Evolutionary conservation across 2,888 invertebrate genomes (phyloP).

Genomic region (Drosophila heteroneura): DNA sequence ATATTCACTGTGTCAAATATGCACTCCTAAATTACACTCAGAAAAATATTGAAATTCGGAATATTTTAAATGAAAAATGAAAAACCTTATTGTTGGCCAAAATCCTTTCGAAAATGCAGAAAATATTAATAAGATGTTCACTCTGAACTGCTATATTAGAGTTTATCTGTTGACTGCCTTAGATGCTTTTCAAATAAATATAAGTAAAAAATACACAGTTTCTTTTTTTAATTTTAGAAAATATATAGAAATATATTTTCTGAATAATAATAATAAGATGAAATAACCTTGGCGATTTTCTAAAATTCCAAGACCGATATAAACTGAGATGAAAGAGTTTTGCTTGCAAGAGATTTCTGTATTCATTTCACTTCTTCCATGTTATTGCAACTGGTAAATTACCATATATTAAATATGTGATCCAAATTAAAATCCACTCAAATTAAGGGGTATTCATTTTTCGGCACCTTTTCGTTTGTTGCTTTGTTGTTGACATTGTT

Average conservation of each 20-base stretch:
- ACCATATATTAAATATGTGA: neutral
- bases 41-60: neutral
- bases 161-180: no score
- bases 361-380: neutral
- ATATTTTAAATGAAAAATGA: neutral
- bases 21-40: neutral
- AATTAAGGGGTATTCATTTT: no score
- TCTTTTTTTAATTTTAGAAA: neutral
- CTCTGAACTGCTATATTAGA: neutral
- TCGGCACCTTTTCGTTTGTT: neutral
- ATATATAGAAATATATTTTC: neutral
- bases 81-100: neutral
- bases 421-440: neutral
- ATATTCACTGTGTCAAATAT: neutral
- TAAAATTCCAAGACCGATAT: neutral
- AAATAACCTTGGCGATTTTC: no score
- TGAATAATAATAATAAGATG: neutral
- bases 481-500: neutral
- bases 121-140: neutral
- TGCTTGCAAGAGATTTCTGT: neutral
- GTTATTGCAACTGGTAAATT: neutral
- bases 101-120: neutral
- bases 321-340: neutral
- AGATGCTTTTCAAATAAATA: no score
- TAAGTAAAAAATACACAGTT: no score